Base-by-base conservation (phyloP, 2,797 vertebrate species). In the Xenopus petersii region DNA sequence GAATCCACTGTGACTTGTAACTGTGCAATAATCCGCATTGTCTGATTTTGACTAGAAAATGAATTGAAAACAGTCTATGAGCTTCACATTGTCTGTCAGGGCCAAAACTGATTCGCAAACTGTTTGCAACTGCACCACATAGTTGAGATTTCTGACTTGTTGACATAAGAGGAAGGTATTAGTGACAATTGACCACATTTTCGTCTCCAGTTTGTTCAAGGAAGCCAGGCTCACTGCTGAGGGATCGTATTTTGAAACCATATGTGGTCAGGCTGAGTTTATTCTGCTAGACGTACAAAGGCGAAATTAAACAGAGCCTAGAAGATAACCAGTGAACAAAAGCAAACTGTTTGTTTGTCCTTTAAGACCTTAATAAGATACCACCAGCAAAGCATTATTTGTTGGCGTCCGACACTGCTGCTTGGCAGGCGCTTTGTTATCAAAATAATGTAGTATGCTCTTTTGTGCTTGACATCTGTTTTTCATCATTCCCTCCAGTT, bases 331-430 rank as follows among this genome's bases (percentile, higher is more conserved):
- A 9, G 48, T 66, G 81, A 79, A 80, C 80, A 58, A 73, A 71
- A 81, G 79, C 80, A 81, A 84, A 82, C 56, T 63, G 74, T 73
- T 81, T 82, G 47, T 80, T 81, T 81, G 74, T 84, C 74, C 76
- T 85, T 81, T 79, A 82, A 81, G 82, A 81, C 82, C 81, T 81
- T 61, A 79, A 74, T 80, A 74, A 70, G 81, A 81, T 78, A 73
- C 74, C 66, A 82, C 80, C 83, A 79, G 81, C 81, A 82, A 76
- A 83, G 66, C 75, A 49, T 80, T 75, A 49, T 62, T 58, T 30
- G 51, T 73, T 84, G 82, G 77, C 79, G 65, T 82, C 79, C 77
- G 72, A 74, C 79, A 60, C 11, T 21, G n/a, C 76, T 77, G 10
- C 80, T 83, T 79, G 77, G 73, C 81, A 83, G 83, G 75, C 75